Evolutionary conservation across 64 coral and sea anemone genomes (phyloP).

Genomic region (Platygyra sinensis): DNA sequence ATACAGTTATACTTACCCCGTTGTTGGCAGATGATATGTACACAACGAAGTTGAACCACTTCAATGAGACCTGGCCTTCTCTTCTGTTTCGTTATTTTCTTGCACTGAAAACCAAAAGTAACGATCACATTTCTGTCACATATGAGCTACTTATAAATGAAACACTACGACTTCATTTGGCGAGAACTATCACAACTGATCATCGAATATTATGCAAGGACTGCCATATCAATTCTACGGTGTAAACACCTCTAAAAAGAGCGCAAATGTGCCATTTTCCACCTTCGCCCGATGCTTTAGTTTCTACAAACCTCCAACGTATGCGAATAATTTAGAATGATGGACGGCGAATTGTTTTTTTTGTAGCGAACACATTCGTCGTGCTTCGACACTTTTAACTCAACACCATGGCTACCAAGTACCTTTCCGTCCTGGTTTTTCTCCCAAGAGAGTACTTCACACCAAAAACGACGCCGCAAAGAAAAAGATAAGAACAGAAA

Average conservation of each 20-base stretch:
- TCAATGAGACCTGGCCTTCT: background rate
- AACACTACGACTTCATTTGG: background rate
- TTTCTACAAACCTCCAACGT: slow-evolving; percentile 2
- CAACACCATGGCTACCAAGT: slow-evolving; percentile 29
- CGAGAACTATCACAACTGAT: background rate
- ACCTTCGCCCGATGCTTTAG: background rate
- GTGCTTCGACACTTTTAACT: slow-evolving; percentile 5
- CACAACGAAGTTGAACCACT: background rate
- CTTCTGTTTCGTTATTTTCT: background rate
- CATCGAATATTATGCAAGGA: background rate
- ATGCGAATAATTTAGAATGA: background rate
- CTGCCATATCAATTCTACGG: background rate
- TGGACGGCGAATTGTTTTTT: background rate
- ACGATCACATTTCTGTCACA: background rate
- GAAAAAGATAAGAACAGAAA: background rate
- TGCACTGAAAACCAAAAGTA: background rate
- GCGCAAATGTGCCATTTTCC: background rate
- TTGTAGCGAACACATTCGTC: background rate
- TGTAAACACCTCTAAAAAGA: background rate
- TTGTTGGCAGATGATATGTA: background rate
- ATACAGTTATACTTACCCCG: background rate
- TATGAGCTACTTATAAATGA: background rate
- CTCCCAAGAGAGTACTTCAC: slow-evolving; percentile 16
- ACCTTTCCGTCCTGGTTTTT: background rate
- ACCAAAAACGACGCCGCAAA: background rate